phyloP scores from a whole-genome alignment of 2,113 vertebrate species.

The Phalacrocorax pelagicus region DNA sequence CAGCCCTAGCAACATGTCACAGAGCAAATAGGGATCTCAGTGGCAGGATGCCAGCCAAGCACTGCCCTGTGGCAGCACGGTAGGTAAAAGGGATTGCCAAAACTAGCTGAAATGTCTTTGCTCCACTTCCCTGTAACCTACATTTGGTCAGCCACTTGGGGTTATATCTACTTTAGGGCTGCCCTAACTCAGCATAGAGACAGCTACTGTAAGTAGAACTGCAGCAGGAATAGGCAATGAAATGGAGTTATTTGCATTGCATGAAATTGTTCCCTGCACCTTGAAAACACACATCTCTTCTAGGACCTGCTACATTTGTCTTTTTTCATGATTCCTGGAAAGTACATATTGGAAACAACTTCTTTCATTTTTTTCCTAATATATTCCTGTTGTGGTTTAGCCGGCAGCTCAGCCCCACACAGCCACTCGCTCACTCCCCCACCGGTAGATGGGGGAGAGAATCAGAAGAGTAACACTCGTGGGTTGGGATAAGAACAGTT shows the following conservation, averaged over 20 bases:
- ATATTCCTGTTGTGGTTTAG: neutral
- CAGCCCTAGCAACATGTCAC: neutral
- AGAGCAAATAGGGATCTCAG: fast-evolving
- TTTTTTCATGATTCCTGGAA: neutral
- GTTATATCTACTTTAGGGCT: neutral
- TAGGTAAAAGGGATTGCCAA: neutral
- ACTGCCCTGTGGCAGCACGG: neutral
- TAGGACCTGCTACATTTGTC: neutral
- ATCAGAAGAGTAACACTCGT: too few species aligned
- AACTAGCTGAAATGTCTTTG: neutral
- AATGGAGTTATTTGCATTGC: neutral
- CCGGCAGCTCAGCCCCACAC: too few species aligned
- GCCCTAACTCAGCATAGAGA: neutral
- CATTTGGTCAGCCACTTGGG: neutral
- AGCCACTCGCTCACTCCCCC: too few species aligned
- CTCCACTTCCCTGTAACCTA: neutral
- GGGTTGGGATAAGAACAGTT: too few species aligned
- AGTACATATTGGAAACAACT: neutral
- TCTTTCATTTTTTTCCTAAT: neutral
- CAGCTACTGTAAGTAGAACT: neutral
- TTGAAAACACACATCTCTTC: neutral
- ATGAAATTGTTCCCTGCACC: neutral
- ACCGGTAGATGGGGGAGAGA: too few species aligned
- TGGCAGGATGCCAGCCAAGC: neutral
- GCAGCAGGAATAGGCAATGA: neutral